Evolutionary conservation across 2,888 invertebrate genomes (phyloP), one percentile per base, ranked within the genome.

Genomic region (Cerceris rybyensis): DNA sequence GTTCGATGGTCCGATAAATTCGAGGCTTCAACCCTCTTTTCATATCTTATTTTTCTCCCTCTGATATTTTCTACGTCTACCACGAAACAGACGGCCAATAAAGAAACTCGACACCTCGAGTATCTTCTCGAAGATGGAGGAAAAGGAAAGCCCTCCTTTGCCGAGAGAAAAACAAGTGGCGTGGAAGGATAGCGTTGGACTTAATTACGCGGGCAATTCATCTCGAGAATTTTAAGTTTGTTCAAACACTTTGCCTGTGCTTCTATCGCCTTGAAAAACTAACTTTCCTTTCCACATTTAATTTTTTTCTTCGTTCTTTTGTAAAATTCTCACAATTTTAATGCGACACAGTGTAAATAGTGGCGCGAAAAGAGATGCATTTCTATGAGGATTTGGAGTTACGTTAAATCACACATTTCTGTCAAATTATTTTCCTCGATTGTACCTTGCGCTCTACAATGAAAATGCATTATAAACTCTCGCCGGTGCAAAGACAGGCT

Each of bases 191-290:
- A 43, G n/a, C 28, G 58, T 49, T 59, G 57, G 66, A 61, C 65
- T 80, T 82, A 83, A 83, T 82, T 82, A 80, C 79, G 64, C 69
- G 52, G 61, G 43, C 71, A 76, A 75, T 83, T 70, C 57, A 74
- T 70, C 49, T 55, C 50, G 17, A 28, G 28, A 28, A 28, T 28
- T 4, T 4, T 28, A 28, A 28, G 28, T 28, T 28, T 28, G 4
- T 28, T 28, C 28, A 5, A 46, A 46, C 46, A 8, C 46, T 64
- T 43, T 63, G 11, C 14, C 46, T 11, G 9, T 6, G 46, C 11
- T 46, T 11, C 46, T 11, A 46, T 11, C 4, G 28, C 28, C 4
- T 1, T 28, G 1, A 28, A 28, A 28, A 28, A 28, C 28, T 28
- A 28, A 28, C 28, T 28, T 28, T 28, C 28, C 4, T 4, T 4